Evolutionary conservation across 2,113 vertebrate genomes (phyloP).

Genomic region (Cinclus cinclus): DNA sequence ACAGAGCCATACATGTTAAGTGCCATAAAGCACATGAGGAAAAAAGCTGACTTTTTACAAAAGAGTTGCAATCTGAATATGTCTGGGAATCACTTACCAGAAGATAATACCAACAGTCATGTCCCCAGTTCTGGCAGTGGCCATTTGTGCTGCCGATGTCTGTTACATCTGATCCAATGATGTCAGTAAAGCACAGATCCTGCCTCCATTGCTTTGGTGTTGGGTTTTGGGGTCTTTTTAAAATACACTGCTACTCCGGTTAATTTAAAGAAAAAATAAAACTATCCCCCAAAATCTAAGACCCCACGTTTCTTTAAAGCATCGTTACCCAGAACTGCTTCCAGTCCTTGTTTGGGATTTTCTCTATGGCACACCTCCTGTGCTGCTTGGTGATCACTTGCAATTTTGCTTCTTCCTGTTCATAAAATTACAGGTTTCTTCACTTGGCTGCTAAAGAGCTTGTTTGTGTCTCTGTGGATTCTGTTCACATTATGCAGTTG

Average conservation of each 20-base stretch:
- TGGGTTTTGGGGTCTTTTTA: neutral
- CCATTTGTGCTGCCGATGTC: neutral
- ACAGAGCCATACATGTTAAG: neutral
- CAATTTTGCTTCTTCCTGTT: neutral
- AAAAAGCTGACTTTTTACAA: neutral
- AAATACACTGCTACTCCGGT: neutral
- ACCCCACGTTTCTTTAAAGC: neutral
- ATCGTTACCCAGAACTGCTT: neutral
- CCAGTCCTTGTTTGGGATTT: neutral
- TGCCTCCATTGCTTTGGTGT: neutral
- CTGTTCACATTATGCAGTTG: neutral
- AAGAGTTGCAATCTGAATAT: neutral
- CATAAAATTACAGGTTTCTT: slow-evolving; percentile 1
- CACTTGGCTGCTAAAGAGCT: neutral
- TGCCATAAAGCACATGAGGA: neutral
- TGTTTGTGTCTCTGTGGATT: neutral
- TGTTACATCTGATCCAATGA: neutral
- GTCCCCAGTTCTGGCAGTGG: neutral
- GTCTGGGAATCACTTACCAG: neutral
- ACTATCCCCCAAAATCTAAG: neutral
- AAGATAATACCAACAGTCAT: neutral
- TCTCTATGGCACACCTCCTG: neutral
- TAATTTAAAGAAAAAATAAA: neutral
- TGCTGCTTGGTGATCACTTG: accelerated
- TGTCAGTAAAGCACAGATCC: neutral